These are phyloP conservation scores for Pleuronectes platessa DNA, from an alignment of 2,113 vertebrate species.

Conservation along the genomic window DNA sequence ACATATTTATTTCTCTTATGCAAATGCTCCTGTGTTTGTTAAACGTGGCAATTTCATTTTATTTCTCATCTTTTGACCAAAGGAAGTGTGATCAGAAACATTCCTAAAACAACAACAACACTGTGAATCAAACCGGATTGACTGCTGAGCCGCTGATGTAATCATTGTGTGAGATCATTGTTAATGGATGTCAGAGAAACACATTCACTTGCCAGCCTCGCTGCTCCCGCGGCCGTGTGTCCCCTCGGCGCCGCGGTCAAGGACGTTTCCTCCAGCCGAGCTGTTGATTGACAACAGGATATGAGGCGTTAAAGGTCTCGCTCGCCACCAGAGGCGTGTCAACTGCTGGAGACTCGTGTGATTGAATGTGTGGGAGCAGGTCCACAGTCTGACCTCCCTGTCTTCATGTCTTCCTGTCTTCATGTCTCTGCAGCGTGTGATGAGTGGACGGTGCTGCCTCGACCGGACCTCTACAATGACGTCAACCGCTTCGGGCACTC, in stretches of 20 bases:
- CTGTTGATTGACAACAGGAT: constrained; percentile 21
- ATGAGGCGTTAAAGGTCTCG: constrained; percentile 29
- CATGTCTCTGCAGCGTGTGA: constrained; percentile 86
- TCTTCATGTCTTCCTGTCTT: constrained; percentile 1
- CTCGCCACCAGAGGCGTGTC: constrained; percentile 1
- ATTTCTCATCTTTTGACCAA: too few relatives aligned
- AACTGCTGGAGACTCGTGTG: constrained; percentile 8
- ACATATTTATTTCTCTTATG: too few relatives aligned
- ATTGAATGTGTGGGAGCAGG: constrained; percentile 7
- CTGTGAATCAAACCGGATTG: too few relatives aligned
- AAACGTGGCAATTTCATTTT: too few relatives aligned
- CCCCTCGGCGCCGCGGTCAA: not conserved
- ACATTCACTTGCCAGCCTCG: not conserved
- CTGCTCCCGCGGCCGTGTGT: not conserved
- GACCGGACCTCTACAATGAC: constrained; percentile 88
- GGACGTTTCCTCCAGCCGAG: not conserved
- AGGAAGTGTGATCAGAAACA: too few relatives aligned
- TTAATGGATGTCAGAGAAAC: not conserved
- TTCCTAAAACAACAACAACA: too few relatives aligned
- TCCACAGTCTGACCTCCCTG: constrained; percentile 26
- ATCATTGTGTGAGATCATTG: not conserved
- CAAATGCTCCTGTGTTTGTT: too few relatives aligned
- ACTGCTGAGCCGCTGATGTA: too few relatives aligned
- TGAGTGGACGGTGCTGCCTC: constrained; percentile 91
- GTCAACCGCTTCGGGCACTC: constrained; percentile 97